Evolutionary conservation across 1,140 invertebrate species (phyloP).

Genomic region (Pseudomyrmex sp.): DNA sequence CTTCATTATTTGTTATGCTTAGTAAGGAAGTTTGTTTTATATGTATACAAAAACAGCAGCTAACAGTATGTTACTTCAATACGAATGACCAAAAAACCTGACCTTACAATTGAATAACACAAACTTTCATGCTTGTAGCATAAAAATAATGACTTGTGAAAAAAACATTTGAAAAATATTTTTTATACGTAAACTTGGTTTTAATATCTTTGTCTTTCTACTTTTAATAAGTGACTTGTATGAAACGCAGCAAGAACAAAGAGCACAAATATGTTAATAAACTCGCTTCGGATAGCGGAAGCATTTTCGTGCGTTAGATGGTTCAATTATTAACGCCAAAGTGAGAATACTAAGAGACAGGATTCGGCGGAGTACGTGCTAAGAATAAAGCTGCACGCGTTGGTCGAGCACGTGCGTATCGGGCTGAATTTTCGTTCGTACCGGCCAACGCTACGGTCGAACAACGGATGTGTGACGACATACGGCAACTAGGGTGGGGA

Average conservation of each 20-base stretch:
- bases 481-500: constrained; percentile 1
- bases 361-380: constrained; percentile 40
- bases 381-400: constrained; percentile 46
- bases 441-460: background rate
- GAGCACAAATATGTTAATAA: constrained; percentile 11
- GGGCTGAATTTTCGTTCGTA: constrained; percentile 29
- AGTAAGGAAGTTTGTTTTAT: background rate
- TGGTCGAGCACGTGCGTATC: constrained; percentile 39
- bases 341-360: background rate
- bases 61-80: background rate
- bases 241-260: background rate
- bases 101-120: too few species aligned
- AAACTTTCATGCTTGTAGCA: too few species aligned
- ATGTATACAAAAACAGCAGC: too few species aligned
- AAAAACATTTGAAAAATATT: background rate
- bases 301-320: background rate
- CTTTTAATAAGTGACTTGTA: constrained; percentile 1
- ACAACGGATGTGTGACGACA: constrained; percentile 39
- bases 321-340: constrained; percentile 30
- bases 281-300: background rate
- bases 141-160: too few species aligned
- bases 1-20: background rate
- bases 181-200: background rate
- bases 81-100: too few species aligned
- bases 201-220: background rate